phyloP scores from a whole-genome alignment of 2,888 invertebrate genomes.

The Panopea generosa region DNA sequence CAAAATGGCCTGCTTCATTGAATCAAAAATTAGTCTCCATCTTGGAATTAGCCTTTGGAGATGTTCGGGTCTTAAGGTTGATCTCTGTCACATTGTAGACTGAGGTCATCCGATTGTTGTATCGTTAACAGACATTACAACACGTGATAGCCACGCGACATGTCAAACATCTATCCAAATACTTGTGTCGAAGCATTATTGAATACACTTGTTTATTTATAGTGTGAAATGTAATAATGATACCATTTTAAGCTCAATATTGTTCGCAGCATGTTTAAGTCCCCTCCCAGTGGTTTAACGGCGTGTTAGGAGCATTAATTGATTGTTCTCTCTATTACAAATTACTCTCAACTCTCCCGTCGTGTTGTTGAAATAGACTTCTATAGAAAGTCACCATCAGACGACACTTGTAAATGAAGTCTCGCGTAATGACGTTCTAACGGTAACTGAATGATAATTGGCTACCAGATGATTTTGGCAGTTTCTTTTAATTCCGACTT shows the following conservation, averaged over 20 bases:
- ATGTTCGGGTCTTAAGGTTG: background rate
- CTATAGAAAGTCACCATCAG: conserved; percentile 44
- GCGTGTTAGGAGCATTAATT: conserved; percentile 55
- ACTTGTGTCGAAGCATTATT: conserved; percentile 33
- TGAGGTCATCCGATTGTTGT: too few relatives aligned
- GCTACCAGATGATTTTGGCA: conserved; percentile 63
- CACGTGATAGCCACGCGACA: conserved; percentile 60
- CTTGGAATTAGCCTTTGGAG: background rate
- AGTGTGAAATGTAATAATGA: conserved; percentile 57
- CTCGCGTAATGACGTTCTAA: conserved; percentile 64
- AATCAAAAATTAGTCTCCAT: background rate
- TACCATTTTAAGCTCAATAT: conserved; percentile 38
- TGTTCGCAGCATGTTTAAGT: conserved; percentile 35
- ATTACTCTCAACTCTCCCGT: conserved; percentile 34
- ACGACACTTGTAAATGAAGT: conserved; percentile 64
- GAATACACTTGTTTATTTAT: conserved; percentile 44
- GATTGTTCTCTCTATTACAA: conserved; percentile 53
- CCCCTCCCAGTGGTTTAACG: conserved; percentile 38
- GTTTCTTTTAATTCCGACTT: conserved; percentile 40
- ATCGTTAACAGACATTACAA: background rate
- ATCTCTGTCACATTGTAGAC: too few relatives aligned
- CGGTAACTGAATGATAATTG: conserved; percentile 61
- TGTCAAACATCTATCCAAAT: conserved; percentile 37
- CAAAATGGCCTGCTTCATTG: background rate
- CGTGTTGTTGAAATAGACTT: conserved; percentile 52